phyloP scores from a whole-genome alignment of 2,113 vertebrate genomes.

The Agelaius phoeniceus region DNA sequence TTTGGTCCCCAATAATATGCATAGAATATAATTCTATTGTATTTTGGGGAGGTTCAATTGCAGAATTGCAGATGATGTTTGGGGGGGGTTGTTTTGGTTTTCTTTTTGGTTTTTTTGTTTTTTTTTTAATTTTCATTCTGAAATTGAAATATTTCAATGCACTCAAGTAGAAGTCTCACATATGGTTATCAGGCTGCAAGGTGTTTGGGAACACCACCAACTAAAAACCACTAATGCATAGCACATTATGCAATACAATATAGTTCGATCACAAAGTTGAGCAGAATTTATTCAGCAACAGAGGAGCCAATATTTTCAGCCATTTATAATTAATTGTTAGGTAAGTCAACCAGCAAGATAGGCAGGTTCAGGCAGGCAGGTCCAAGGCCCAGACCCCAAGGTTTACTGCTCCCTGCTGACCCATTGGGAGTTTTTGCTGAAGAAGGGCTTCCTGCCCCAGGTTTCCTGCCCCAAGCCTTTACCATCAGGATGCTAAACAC shows the following conservation, averaged over 20 bases:
- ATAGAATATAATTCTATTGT: background rate
- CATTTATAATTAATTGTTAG: background rate
- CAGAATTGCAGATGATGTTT: background rate
- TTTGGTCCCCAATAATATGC: background rate
- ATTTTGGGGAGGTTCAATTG: background rate
- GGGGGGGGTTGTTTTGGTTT: fast-evolving
- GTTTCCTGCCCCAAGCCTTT: background rate
- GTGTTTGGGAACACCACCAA: background rate
- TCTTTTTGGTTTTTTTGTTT: background rate
- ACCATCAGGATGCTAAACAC: background rate
- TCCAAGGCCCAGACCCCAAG: background rate
- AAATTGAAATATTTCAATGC: background rate
- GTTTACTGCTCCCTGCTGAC: background rate
- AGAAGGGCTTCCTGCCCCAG: background rate
- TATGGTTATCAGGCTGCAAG: background rate
- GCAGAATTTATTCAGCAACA: background rate
- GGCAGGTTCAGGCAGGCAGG: background rate
- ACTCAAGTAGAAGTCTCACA: background rate
- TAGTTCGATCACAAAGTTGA: background rate
- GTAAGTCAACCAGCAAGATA: background rate
- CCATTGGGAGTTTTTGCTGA: fast-evolving
- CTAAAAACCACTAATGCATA: background rate
- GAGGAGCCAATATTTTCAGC: background rate
- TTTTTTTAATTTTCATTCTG: background rate
- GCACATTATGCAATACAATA: fast-evolving